Conservation (phyloP, 2,888 invertebrate species). For the Drosophila emarginata region DNA sequence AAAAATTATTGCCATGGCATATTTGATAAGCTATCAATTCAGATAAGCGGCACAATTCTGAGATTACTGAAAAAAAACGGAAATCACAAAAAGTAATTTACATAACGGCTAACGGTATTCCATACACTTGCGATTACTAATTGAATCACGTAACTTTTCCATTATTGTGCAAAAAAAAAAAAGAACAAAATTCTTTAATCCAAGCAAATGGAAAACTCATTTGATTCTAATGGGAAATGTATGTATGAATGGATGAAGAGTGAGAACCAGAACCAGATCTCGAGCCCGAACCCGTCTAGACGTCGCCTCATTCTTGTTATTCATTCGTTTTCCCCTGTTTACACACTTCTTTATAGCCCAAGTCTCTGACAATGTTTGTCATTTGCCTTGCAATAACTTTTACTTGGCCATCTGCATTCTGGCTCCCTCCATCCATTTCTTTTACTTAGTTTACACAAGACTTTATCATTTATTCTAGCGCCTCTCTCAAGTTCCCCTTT, state of each 20-base stretch:
- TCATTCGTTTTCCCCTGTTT: slow-evolving; percentile 43
- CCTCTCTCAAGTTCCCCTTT: slow-evolving; percentile 20
- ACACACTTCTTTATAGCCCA: slow-evolving; percentile 29
- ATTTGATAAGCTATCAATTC: slow-evolving; percentile 36
- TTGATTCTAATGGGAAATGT: not conserved
- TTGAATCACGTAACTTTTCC: slow-evolving; percentile 22
- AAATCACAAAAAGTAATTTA: slow-evolving; percentile 54
- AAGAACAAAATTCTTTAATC: slow-evolving; percentile 31
- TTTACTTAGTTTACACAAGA: slow-evolving; percentile 61
- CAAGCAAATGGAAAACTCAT: not conserved
- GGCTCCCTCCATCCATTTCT: slow-evolving; percentile 51
- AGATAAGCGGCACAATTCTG: slow-evolving; percentile 42
- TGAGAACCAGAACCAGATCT: slow-evolving; percentile 11
- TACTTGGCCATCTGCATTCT: slow-evolving; percentile 29
- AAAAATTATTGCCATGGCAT: not conserved
- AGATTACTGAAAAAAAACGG: slow-evolving; percentile 50
- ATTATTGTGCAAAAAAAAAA: slow-evolving; percentile 20
- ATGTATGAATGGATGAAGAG: not conserved
- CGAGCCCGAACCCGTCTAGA: slow-evolving; percentile 23
- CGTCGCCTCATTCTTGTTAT: slow-evolving; percentile 18
- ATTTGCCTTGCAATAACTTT: slow-evolving; percentile 74
- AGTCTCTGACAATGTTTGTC: slow-evolving; percentile 61
- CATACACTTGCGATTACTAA: slow-evolving; percentile 24
- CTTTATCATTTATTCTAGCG: slow-evolving; percentile 59
- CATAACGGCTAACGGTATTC: slow-evolving; percentile 46